phyloP scores from a whole-genome alignment of 2,113 vertebrate genomes.

The Gasterosteus nipponicus region DNA sequence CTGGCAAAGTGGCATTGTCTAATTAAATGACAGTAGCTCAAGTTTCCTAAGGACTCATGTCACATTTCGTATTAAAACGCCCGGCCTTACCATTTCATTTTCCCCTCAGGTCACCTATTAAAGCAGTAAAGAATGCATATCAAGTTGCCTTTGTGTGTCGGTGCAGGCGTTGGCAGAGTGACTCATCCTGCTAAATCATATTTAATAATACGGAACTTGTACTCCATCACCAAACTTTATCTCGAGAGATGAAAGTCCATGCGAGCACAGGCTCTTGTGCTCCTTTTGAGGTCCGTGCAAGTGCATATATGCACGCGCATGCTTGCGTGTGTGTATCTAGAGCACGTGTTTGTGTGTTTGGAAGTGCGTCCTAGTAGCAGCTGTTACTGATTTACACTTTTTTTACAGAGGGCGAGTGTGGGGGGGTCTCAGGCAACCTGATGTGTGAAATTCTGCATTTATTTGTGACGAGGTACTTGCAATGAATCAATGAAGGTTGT shows the following conservation, averaged over 20 bases:
- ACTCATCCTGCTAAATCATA: constrained; percentile 7
- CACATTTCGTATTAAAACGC: constrained; percentile 35
- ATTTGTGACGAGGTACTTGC: not conserved
- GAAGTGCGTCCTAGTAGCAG: constrained; percentile 50
- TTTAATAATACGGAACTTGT: not conserved
- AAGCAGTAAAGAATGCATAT: constrained; percentile 38
- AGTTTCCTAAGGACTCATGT: constrained; percentile 37
- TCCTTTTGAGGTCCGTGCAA: constrained; percentile 5
- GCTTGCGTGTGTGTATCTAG: constrained; percentile 24
- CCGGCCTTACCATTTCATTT: constrained; percentile 41
- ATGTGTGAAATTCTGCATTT: constrained; percentile 12
- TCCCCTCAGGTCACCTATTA: constrained; percentile 38
- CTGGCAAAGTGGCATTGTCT: constrained; percentile 39
- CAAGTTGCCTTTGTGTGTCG: constrained; percentile 29
- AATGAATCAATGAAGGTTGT: constrained; percentile 1
- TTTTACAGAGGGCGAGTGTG: constrained; percentile 28
- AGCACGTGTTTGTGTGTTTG: constrained; percentile 41
- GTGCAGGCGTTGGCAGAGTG: not conserved
- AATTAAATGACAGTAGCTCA: constrained; percentile 36
- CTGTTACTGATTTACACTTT: constrained; percentile 71
- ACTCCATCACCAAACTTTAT: not conserved
- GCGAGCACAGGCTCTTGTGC: not conserved
- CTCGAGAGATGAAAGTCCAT: constrained; percentile 10
- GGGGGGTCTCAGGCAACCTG: not conserved
- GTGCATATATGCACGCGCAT: constrained; percentile 5